phyloP scores from a whole-genome alignment of 2,888 invertebrate species.

The Tetrapedia diversipes region DNA sequence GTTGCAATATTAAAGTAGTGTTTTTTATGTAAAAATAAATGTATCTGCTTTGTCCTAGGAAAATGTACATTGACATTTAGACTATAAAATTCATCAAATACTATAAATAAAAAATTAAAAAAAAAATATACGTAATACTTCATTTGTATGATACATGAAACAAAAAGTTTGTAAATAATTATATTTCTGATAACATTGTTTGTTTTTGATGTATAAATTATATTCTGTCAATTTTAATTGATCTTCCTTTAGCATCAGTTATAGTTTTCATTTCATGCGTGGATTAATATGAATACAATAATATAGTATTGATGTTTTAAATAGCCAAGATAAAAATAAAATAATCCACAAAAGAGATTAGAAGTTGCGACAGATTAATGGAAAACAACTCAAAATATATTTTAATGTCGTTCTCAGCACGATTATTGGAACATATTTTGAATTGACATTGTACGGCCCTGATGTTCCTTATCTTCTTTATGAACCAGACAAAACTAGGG shows the following conservation, averaged over 20 bases:
- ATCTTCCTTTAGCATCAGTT: background rate
- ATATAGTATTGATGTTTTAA: too few relatives aligned
- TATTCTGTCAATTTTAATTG: background rate
- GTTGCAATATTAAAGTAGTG: slow-evolving; percentile 18
- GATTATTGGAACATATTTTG: too few relatives aligned
- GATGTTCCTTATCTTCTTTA: too few relatives aligned
- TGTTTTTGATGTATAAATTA: background rate
- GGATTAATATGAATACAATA: too few relatives aligned
- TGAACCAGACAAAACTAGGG: too few relatives aligned
- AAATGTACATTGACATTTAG: slow-evolving; percentile 22
- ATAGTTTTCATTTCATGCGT: background rate
- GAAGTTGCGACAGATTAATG: too few relatives aligned
- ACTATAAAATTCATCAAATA: slow-evolving; percentile 12
- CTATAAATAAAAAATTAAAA: slow-evolving; percentile 27
- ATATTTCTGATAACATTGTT: background rate
- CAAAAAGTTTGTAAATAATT: background rate
- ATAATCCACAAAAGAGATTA: too few relatives aligned
- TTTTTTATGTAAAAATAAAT: slow-evolving; percentile 32
- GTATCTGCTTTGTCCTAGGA: slow-evolving; percentile 15
- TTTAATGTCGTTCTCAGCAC: too few relatives aligned
- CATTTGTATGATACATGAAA: slow-evolving; percentile 17
- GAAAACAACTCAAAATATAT: too few relatives aligned
- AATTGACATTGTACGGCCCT: too few relatives aligned
- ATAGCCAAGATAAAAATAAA: too few relatives aligned
- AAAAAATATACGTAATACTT: slow-evolving; percentile 9